phyloP scores from a whole-genome alignment of 2,113 vertebrate genomes.

The Trinectes maculatus region DNA sequence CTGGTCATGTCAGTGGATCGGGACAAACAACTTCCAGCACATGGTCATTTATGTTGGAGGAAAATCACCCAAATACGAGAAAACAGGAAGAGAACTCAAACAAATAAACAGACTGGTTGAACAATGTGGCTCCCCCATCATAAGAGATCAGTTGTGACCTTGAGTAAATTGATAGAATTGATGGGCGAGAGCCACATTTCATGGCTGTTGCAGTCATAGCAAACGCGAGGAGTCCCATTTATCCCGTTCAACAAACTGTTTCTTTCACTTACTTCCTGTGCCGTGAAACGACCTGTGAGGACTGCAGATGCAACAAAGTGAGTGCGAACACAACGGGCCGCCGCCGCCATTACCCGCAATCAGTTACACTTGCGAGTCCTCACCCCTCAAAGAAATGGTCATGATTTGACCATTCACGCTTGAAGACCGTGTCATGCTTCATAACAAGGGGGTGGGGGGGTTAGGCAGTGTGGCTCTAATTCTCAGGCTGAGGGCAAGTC shows the following conservation, averaged over 20 bases:
- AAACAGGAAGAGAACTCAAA: too few relatives aligned
- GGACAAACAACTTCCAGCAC: background rate
- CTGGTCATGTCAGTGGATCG: background rate
- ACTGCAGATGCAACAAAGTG: constrained; percentile 24
- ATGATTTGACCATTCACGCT: constrained; percentile 43
- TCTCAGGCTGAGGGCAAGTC: constrained; percentile 1
- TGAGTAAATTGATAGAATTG: background rate
- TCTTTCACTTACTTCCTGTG: constrained; percentile 10
- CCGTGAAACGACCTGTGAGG: constrained; percentile 13
- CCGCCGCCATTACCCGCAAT: constrained; percentile 49
- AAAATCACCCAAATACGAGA: too few relatives aligned
- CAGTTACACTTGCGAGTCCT: constrained; percentile 38
- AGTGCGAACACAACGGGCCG: constrained; percentile 10
- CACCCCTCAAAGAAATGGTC: constrained; percentile 28
- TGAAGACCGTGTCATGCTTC: constrained; percentile 11
- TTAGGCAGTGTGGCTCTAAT: constrained; percentile 1
- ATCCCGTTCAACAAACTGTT: background rate
- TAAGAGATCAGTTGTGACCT: background rate
- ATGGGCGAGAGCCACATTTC: constrained; percentile 1
- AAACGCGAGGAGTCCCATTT: constrained; percentile 19
- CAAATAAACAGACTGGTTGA: background rate
- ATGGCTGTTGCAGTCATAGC: background rate
- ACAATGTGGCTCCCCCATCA: background rate
- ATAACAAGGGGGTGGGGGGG: constrained; percentile 17
- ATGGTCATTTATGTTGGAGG: background rate